A percentile compares a stretch with the other conserved stretches of the same genome.
These are phyloP conservation scores for Astropecten irregularis DNA, from an alignment of 53 echinoderm and acorn worm genomes.

Conservation along the genomic window DNA sequence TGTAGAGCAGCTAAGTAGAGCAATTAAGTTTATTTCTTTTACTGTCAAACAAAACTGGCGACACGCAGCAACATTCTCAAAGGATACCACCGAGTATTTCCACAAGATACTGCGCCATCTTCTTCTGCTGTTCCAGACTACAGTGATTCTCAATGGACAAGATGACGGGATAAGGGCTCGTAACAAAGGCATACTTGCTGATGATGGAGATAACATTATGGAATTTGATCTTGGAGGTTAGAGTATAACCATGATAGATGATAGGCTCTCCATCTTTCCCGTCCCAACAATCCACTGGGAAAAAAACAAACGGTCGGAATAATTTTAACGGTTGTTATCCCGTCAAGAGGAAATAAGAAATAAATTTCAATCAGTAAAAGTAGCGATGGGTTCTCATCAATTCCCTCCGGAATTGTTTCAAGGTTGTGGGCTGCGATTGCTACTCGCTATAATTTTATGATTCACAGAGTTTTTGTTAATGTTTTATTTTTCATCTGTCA, in stretches of 20 bases:
- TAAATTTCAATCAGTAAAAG: too few species aligned
- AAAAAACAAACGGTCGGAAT: not conserved
- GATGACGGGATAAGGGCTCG: slow-evolving; percentile 94
- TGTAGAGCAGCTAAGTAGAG: too few species aligned
- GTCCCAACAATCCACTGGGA: slow-evolving; percentile 97
- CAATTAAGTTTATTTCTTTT: too few species aligned
- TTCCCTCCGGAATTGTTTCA: too few species aligned
- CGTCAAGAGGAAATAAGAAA: not conserved
- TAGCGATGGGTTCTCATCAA: too few species aligned
- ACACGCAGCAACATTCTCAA: too few species aligned
- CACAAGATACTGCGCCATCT: slow-evolving; percentile 83
- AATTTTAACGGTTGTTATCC: not conserved
- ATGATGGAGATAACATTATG: slow-evolving; percentile 89
- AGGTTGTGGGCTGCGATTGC: too few species aligned
- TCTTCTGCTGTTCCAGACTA: slow-evolving; percentile 93
- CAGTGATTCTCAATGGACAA: slow-evolving; percentile 98
- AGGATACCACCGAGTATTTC: slow-evolving; percentile 98
- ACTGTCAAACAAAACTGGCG: too few species aligned
- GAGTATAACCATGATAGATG: slow-evolving; percentile 98
- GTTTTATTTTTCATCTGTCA: too few species aligned
- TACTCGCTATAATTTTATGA: too few species aligned
- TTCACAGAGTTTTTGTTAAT: too few species aligned
- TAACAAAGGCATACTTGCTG: slow-evolving; percentile 94
- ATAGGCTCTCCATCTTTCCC: slow-evolving; percentile 97
- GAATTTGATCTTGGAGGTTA: slow-evolving; percentile 93